These are phyloP conservation scores for Echinops telfairi DNA, from an alignment of 2,113 vertebrate species.

Conservation along the genomic window DNA sequence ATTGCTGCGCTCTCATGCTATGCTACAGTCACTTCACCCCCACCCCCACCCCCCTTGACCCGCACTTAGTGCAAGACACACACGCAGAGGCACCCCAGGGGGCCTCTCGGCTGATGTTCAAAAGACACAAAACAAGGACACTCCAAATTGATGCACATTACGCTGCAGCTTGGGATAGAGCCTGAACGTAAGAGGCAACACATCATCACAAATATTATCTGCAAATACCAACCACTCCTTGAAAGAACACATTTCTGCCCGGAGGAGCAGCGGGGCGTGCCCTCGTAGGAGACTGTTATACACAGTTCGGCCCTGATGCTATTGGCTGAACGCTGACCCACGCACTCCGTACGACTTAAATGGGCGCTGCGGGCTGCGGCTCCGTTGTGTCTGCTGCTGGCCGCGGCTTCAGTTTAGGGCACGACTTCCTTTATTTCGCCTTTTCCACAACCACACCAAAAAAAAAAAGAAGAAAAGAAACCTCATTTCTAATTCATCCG, in stretches of 20 bases:
- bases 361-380: constrained; percentile 76
- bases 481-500: constrained; percentile 99
- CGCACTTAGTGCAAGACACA: constrained; percentile 76
- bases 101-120: constrained; percentile 32
- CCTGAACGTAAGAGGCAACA: constrained; percentile 68
- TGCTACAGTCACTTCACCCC: constrained; percentile 83
- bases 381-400: constrained; percentile 84
- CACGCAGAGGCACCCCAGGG: constrained; percentile 13
- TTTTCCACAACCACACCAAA: constrained; percentile 87
- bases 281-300: constrained; percentile 63
- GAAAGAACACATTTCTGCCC: neutral
- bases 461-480: constrained; percentile 84
- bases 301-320: constrained; percentile 68
- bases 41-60: constrained; percentile 73
- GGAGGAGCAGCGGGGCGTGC: too few species aligned
- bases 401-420: constrained; percentile 88
- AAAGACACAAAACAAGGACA: constrained; percentile 48
- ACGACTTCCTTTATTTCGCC: constrained; percentile 92
- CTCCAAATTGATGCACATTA: constrained; percentile 36
- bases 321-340: constrained; percentile 81
- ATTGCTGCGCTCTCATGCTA: constrained; percentile 71
- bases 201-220: constrained; percentile 71
- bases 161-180: constrained; percentile 49
- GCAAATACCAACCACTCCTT: constrained; percentile 73
- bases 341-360: constrained; percentile 83